phyloP scores from a whole-genome alignment of 2,113 vertebrate genomes.

The Martes martes region DNA sequence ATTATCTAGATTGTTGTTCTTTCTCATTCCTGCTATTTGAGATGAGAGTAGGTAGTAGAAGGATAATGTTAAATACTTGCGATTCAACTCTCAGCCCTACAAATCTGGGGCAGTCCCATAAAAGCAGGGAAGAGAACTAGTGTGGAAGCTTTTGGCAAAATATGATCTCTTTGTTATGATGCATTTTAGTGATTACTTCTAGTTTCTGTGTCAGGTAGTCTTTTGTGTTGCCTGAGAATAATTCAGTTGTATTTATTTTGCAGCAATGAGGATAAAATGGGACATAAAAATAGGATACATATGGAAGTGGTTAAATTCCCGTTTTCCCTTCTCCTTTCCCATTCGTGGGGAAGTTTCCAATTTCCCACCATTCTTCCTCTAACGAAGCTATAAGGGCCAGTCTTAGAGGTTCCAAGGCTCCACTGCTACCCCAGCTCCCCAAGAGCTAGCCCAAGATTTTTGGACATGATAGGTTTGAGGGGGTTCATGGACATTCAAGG shows the following conservation, averaged over 20 bases:
- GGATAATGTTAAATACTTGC: neutral
- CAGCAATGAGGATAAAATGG: neutral
- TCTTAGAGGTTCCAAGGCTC: neutral
- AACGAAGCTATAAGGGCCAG: neutral
- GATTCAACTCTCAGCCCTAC: neutral
- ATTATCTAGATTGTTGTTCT: neutral
- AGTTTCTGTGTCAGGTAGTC: neutral
- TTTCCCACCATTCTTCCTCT: neutral
- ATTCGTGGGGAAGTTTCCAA: neutral
- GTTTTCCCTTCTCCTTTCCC: neutral
- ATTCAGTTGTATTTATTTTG: slow-evolving; percentile 9
- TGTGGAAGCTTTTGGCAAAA: neutral
- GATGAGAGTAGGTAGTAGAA: neutral
- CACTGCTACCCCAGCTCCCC: rapidly evolving
- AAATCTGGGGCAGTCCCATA: neutral
- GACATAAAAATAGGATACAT: neutral
- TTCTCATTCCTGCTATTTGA: neutral
- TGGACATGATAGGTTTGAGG: neutral
- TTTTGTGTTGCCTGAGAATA: neutral
- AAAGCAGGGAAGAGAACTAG: too few relatives aligned
- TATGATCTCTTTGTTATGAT: neutral
- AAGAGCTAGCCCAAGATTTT: neutral
- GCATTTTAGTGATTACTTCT: neutral
- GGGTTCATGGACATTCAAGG: neutral
- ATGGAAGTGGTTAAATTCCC: neutral